Evolutionary conservation across 1,140 invertebrate genomes (phyloP), one percentile per base, ranked within the genome.

Genomic region (Hirudo medicinalis): DNA sequence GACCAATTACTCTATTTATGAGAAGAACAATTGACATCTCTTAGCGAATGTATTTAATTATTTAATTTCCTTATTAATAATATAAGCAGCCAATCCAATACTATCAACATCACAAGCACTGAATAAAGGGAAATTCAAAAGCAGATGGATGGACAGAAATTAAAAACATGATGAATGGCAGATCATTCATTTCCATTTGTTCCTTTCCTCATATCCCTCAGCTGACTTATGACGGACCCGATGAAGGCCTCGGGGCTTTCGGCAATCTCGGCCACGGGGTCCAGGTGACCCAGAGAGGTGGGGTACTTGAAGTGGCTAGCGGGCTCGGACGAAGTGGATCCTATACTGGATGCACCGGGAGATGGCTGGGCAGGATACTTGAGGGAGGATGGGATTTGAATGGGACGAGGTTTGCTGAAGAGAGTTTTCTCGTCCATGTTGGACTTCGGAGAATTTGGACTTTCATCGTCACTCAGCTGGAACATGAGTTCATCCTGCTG

Each of bases 351-450:
- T 4, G 57, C 57, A 17, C 43, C 43, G 11, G 43, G 43, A 17
- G 43, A 49, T 9, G 43, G 43, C 22, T 63, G 57, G 19, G 57
- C 57, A 20, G 22, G 57, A 15, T 63, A 15, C 22, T 63, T 63
- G 57, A 32, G 22, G 3, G 22, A 25, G 22, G 57, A 63, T 15
- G 57, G 13, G 57, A 25, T 32, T 63, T 63, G 22, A 20, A 63
- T 63, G 57, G 57, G 29, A 63, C 22, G 57, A 4, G 57, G 57
- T n/a, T 63, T 63, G 57, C 57, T 63, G 57, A 22, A 63, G 57
- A 25, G 43, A 25, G 57, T 63, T 15, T 22, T 63, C 22, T 63
- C 57, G 22, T 22, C 29, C 29, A 32, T 4, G 57, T 63, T 32
- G 29, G 57, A 1, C 29, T 63, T 63, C 8, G 57, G 57, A 63